These are phyloP conservation scores for Metallyticus violacea DNA, from an alignment of 2,888 invertebrate species.

Conservation along the genomic window DNA sequence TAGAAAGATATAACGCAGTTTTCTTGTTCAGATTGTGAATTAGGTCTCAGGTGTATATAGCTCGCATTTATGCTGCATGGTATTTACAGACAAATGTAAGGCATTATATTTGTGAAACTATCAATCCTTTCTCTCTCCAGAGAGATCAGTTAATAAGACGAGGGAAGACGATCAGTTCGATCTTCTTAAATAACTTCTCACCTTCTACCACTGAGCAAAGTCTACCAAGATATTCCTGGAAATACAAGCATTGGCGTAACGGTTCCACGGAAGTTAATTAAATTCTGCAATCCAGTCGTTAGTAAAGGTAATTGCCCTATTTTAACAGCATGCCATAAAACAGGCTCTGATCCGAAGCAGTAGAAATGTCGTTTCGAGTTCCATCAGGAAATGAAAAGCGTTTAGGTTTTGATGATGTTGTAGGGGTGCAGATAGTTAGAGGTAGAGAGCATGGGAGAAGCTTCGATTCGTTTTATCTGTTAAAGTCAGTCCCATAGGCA, in stretches of 20 bases:
- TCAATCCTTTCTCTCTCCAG: too few species aligned
- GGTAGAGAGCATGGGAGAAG: not conserved
- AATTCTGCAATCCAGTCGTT: not conserved
- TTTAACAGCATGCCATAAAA: not conserved
- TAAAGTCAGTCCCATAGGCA: not conserved
- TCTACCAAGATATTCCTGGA: not conserved
- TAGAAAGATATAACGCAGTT: too few species aligned
- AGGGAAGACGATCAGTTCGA: not conserved
- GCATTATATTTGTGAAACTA: too few species aligned
- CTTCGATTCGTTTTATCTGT: not conserved
- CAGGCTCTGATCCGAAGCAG: not conserved
- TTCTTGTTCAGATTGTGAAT: too few species aligned
- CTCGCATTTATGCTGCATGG: too few species aligned
- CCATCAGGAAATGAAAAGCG: not conserved
- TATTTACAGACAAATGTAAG: too few species aligned
- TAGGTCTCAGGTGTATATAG: too few species aligned
- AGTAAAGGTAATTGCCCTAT: not conserved
- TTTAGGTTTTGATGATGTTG: not conserved
- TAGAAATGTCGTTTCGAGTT: not conserved
- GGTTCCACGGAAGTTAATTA: not conserved
- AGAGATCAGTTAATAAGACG: not conserved
- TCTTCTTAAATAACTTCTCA: not conserved
- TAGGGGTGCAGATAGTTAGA: not conserved
- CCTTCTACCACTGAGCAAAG: not conserved
- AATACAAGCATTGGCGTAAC: not conserved